These are phyloP conservation scores for Sturmia bella DNA, from an alignment of 2,888 invertebrate genomes.

Conservation along the genomic window DNA sequence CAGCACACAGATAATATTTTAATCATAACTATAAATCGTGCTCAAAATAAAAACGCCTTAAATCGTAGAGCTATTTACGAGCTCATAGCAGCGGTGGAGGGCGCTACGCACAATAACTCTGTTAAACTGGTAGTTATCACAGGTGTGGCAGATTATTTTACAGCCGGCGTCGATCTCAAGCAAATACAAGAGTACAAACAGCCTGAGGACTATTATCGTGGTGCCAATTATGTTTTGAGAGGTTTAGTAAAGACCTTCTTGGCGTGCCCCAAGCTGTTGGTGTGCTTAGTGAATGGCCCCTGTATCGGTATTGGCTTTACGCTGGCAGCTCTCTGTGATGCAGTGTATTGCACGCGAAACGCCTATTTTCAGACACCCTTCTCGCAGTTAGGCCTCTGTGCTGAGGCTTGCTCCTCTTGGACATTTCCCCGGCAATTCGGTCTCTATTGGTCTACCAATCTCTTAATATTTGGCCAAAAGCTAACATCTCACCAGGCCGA, in stretches of 20 bases:
- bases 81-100: constrained; percentile 85
- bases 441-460: constrained; percentile 86
- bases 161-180: constrained; percentile 75
- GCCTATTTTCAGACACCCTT: constrained; percentile 96
- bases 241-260: constrained; percentile 89
- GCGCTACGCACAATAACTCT: constrained; percentile 86
- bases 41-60: constrained; percentile 90
- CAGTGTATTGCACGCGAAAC: constrained; percentile 91
- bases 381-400: constrained; percentile 89
- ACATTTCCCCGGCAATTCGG: constrained; percentile 93
- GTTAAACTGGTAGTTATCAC: constrained; percentile 89
- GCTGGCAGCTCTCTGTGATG: constrained; percentile 91
- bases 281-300: constrained; percentile 95
- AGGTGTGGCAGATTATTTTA: constrained; percentile 74
- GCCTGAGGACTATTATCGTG: constrained; percentile 51
- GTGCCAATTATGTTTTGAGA: constrained; percentile 80
- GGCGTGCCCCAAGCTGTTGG: constrained; percentile 92
- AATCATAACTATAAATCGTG: constrained; percentile 88
- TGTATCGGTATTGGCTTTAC: constrained; percentile 92
- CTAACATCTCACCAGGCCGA: constrained; percentile 90
- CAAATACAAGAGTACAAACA: constrained; percentile 68
- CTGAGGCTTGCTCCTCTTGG: constrained; percentile 94
- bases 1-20: constrained; percentile 82
- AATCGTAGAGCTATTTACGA: constrained; percentile 86
- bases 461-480: constrained; percentile 88